Percentiles rank a stretch among this genome's conserved stretches.
phyloP scores from a whole-genome alignment of 2,888 invertebrate species.

The Eilema griseolum region DNA sequence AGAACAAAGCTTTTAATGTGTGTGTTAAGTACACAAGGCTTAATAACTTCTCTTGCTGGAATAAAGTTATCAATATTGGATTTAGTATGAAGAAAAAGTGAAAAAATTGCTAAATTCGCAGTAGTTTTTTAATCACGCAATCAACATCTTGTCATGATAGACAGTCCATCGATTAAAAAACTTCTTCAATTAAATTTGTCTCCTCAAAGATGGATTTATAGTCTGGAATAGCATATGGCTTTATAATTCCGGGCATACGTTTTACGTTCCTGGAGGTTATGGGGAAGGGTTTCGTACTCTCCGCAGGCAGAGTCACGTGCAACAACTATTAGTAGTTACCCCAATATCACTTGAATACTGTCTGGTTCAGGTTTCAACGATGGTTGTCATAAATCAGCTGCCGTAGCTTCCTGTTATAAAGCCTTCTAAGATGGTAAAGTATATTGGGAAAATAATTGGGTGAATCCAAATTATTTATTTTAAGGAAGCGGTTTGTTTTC shows the following conservation, averaged over 20 bases:
- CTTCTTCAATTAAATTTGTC: too few relatives aligned
- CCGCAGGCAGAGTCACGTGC: neutral
- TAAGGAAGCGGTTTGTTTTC: neutral
- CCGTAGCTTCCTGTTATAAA: neutral
- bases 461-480: neutral
- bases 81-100: neutral
- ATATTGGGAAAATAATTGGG: conserved; percentile 1
- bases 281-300: neutral
- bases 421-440: neutral
- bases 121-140: too few relatives aligned
- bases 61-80: neutral
- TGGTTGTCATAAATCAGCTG: neutral
- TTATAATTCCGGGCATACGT: too few relatives aligned
- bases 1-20: conserved; percentile 35
- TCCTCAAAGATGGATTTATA: neutral
- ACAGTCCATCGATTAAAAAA: too few relatives aligned
- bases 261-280: neutral
- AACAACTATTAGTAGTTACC: neutral
- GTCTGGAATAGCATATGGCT: too few relatives aligned
- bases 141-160: too few relatives aligned
- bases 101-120: neutral
- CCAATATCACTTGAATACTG: neutral
- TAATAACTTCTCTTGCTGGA: conserved; percentile 26
- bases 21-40: conserved; percentile 23
- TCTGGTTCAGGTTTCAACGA: neutral